A percentile compares a stretch with the other conserved stretches of the same genome.
Evolutionary conservation across 1,140 invertebrate genomes (phyloP).

Genomic region (Philopotamus ludificatus): DNA sequence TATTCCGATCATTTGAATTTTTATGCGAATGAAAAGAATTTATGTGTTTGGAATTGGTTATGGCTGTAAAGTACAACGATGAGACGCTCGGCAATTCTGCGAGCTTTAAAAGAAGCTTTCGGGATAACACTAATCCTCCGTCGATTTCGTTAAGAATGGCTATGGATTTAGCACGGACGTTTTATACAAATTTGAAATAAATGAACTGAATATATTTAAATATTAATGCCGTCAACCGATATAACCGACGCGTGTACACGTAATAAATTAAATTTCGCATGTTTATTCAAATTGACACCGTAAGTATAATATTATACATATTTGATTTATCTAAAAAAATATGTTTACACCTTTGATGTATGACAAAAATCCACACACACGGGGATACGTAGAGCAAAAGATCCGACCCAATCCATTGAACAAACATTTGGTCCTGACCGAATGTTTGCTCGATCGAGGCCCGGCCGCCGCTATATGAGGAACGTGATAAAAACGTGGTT

Average conservation of each 20-base stretch:
- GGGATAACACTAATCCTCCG: neutral
- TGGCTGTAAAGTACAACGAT: neutral
- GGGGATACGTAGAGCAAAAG: neutral
- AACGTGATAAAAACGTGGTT: conserved; percentile 22
- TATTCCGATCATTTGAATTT: no score
- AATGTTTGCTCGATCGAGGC: conserved; percentile 12
- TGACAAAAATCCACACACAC: no score
- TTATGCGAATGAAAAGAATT: no score
- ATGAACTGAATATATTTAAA: no score
- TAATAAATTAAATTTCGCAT: no score
- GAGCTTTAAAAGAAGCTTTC: neutral
- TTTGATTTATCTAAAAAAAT: no score
- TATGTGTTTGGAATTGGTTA: no score
- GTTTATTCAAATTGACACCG: no score
- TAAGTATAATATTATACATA: no score
- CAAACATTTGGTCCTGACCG: conserved; percentile 18
- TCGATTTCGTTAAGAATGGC: neutral
- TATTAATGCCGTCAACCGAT: no score
- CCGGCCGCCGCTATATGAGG: conserved; percentile 13
- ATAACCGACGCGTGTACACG: no score
- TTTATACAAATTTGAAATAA: neutral
- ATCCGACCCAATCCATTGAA: conserved; percentile 19
- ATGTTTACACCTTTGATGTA: no score
- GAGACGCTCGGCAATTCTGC: neutral
- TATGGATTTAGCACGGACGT: neutral